Percentiles rank a stretch among this genome's conserved stretches.
These are phyloP conservation scores for Oryzias melastigma DNA, from an alignment of 2,113 vertebrate species.

Conservation along the genomic window DNA sequence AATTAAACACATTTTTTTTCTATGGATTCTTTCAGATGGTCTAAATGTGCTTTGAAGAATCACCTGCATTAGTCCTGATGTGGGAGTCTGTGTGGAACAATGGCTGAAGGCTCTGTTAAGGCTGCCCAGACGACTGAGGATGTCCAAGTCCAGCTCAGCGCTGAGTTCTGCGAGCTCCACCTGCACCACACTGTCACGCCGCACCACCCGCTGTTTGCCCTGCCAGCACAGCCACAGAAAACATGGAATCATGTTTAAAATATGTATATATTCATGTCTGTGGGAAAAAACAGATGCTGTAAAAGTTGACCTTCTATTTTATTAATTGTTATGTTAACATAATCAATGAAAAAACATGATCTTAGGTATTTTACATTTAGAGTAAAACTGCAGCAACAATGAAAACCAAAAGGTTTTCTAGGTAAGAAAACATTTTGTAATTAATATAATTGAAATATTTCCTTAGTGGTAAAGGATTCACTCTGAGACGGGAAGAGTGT, in stretches of 20 bases:
- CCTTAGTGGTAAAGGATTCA: no score
- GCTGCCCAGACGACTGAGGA: slow-evolving; percentile 68
- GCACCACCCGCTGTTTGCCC: slow-evolving; percentile 73
- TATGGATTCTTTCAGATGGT: not conserved
- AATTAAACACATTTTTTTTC: not conserved
- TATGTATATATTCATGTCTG: no score
- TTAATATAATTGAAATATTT: no score
- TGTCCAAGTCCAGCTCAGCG: slow-evolving; percentile 78
- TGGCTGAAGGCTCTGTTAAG: slow-evolving; percentile 71
- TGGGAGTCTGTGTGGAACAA: slow-evolving; percentile 51
- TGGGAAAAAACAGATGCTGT: no score
- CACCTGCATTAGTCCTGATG: slow-evolving; percentile 59
- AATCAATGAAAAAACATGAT: no score
- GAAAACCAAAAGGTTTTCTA: no score
- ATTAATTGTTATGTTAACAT: no score
- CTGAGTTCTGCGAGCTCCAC: slow-evolving; percentile 75
- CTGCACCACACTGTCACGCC: slow-evolving; percentile 65
- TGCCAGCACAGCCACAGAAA: slow-evolving; percentile 30
- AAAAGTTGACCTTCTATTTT: no score
- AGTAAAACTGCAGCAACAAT: no score
- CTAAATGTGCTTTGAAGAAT: not conserved
- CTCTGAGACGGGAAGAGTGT: no score
- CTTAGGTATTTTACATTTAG: no score
- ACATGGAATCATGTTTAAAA: not conserved
- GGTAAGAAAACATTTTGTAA: no score